Evolutionary conservation across 2,888 invertebrate genomes (phyloP).

Genomic region (Mythimna lalbum): DNA sequence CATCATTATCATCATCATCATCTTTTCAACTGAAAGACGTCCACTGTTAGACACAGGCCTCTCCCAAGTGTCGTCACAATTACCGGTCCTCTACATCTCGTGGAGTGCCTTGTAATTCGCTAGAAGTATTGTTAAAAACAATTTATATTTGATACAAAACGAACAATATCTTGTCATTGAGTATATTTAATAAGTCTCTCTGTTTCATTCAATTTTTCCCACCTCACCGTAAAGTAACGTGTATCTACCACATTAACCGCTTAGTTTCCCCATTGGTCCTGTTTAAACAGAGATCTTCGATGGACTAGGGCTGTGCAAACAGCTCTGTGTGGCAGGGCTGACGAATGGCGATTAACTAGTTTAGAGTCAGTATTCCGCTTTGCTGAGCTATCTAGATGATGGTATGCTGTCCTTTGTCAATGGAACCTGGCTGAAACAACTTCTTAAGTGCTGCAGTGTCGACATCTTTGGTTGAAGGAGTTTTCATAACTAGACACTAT

Average conservation of each 20-base stretch:
- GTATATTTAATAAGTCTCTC: no score
- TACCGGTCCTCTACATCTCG: no score
- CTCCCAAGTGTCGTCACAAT: no score
- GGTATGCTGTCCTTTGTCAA: slow-evolving; percentile 35
- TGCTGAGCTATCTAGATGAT: slow-evolving; percentile 15
- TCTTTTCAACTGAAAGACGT: no score
- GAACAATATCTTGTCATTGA: background rate
- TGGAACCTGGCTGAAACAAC: slow-evolving; percentile 30
- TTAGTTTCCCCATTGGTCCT: slow-evolving; percentile 70
- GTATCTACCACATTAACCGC: slow-evolving; percentile 69
- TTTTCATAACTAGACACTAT: background rate
- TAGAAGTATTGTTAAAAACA: no score
- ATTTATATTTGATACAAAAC: background rate
- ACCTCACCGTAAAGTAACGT: background rate
- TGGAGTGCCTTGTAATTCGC: no score
- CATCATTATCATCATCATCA: no score
- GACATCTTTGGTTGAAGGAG: background rate
- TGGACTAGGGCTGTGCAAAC: slow-evolving; percentile 55
- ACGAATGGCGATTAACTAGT: slow-evolving; percentile 38
- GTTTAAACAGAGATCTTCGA: slow-evolving; percentile 66
- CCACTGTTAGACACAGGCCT: no score
- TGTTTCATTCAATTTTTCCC: slow-evolving; percentile 12
- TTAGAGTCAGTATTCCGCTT: slow-evolving; percentile 19
- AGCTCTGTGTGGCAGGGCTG: slow-evolving; percentile 28
- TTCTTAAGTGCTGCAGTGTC: background rate